These are phyloP conservation scores for Arbacia lixula DNA, from an alignment of 53 echinoderm and acorn worm species.

Conservation along the genomic window DNA sequence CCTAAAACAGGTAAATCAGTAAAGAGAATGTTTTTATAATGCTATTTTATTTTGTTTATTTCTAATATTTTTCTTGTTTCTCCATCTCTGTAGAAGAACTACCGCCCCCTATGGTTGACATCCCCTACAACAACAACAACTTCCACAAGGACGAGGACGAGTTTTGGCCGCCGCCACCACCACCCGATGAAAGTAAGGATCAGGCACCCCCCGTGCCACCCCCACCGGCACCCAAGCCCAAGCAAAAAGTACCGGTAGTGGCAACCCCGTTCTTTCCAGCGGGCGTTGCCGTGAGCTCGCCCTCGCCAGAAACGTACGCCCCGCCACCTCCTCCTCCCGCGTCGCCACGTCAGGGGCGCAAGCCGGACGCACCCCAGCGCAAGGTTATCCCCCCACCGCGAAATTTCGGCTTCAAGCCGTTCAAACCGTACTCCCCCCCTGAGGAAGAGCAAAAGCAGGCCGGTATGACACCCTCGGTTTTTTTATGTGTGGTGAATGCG, in stretches of 20 bases:
- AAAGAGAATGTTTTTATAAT: no score
- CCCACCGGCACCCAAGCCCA: slow-evolving; percentile 42
- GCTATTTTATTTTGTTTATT: no score
- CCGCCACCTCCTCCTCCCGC: slow-evolving; percentile 2
- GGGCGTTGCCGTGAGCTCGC: slow-evolving; percentile 16
- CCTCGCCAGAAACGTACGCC: slow-evolving; percentile 14
- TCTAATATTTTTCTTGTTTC: no score
- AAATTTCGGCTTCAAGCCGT: slow-evolving; percentile 53
- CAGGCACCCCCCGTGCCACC: slow-evolving; percentile 31
- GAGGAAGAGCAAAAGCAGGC: not conserved
- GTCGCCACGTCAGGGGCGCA: not conserved
- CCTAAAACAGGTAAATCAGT: no score
- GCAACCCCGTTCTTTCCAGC: slow-evolving; percentile 1
- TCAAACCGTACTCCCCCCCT: slow-evolving; percentile 36
- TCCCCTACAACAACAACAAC: slow-evolving; percentile 58
- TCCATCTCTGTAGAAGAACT: slow-evolving; percentile 15
- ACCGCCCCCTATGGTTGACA: slow-evolving; percentile 36
- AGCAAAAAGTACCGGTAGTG: not conserved
- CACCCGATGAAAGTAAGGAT: slow-evolving; percentile 54
- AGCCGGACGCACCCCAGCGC: slow-evolving; percentile 26
- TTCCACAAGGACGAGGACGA: slow-evolving; percentile 49
- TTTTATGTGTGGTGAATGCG: no score
- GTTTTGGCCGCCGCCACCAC: slow-evolving; percentile 50
- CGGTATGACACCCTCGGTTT: not conserved
- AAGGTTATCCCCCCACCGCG: slow-evolving; percentile 58